Conservation (phyloP, 2,797 vertebrate species). For the Hippopotamyrus pictus region DNA sequence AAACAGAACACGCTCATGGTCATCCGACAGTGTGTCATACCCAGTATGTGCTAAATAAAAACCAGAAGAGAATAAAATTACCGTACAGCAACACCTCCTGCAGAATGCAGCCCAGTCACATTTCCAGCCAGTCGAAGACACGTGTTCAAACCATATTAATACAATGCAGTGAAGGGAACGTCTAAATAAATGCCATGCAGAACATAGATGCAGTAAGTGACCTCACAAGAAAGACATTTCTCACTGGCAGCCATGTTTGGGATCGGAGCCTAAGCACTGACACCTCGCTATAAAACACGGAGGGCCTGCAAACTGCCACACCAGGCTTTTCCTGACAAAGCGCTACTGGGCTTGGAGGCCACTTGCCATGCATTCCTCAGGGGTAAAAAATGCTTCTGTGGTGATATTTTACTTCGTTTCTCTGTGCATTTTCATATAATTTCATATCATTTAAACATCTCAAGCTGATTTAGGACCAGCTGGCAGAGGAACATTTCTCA, state of each 20-base stretch:
- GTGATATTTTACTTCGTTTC: neutral
- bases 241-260: neutral
- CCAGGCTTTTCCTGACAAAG: neutral
- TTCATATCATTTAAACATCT: neutral
- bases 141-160: neutral
- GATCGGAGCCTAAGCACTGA: neutral
- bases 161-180: neutral
- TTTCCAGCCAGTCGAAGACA: neutral
- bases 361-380: neutral
- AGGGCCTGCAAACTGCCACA: neutral
- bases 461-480: neutral
- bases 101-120: neutral
- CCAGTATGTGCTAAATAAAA: neutral
- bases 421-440: neutral
- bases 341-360: neutral
- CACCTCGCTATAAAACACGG: neutral
- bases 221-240: neutral
- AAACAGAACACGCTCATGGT: neutral
- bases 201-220: neutral
- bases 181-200: neutral
- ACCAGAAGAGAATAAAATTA: neutral
- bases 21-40: neutral
- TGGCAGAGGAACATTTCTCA: neutral
- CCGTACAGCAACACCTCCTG: neutral
- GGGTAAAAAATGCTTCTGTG: neutral